Percentiles rank a stretch among this genome's conserved stretches.
phyloP scores from a whole-genome alignment of 2,797 vertebrate genomes.

The Channa striata region DNA sequence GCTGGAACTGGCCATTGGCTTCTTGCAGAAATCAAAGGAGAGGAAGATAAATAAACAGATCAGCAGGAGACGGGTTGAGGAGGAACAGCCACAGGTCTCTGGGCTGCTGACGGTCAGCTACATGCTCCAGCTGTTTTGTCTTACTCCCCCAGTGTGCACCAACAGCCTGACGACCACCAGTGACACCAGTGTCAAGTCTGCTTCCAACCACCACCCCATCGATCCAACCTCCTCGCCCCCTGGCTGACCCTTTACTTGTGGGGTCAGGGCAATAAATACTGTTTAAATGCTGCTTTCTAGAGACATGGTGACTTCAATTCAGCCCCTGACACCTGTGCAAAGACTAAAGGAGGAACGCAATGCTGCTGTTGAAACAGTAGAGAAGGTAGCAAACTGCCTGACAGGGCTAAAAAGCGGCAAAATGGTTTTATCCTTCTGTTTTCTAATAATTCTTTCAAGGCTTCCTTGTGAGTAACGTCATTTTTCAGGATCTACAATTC shows the following conservation, averaged over 20 bases:
- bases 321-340: constrained; percentile 75
- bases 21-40: constrained; percentile 26
- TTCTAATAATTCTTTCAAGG: constrained; percentile 18
- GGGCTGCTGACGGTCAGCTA: constrained; percentile 64
- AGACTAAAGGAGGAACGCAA: constrained; percentile 49
- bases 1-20: constrained; percentile 37
- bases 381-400: constrained; percentile 39
- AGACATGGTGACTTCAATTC: constrained; percentile 66
- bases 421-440: neutral
- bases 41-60: constrained; percentile 60
- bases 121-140: constrained; percentile 72
- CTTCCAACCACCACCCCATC: constrained; percentile 37
- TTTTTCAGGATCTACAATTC: constrained; percentile 56
- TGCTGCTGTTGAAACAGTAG: constrained; percentile 47
- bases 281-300: constrained; percentile 50
- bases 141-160: constrained; percentile 32
- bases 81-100: constrained; percentile 27
- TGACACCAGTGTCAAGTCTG: constrained; percentile 67
- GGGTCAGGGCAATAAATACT: constrained; percentile 75
- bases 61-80: constrained; percentile 23
- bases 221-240: constrained; percentile 32
- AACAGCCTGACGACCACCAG: constrained; percentile 49
- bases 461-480: constrained; percentile 39
- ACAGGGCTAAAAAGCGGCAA: constrained; percentile 23
- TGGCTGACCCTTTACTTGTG: constrained; percentile 69